A percentile compares a stretch with the other conserved stretches of the same genome.
Conservation (phyloP, 2,888 invertebrate genomes). For the Cryptocheilus praepositus region DNA sequence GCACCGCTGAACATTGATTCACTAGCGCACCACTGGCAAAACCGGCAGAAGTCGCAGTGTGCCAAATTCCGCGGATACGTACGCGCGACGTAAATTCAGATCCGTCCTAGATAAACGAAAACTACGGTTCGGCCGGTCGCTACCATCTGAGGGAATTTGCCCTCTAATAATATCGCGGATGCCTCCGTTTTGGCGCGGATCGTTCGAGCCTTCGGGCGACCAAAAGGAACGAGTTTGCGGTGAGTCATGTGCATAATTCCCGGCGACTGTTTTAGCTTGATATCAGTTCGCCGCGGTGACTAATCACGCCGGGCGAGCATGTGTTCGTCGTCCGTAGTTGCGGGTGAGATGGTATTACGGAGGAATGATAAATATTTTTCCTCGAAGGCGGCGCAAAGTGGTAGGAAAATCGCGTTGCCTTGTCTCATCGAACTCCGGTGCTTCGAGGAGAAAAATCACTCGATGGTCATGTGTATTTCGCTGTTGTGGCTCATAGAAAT, state of each 20-base stretch:
- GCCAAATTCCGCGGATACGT: too few species aligned
- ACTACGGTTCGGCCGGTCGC: neutral
- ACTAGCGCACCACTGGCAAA: neutral
- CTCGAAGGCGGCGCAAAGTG: neutral
- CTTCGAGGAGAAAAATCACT: too few species aligned
- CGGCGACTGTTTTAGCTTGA: constrained; percentile 41
- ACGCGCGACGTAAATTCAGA: too few species aligned
- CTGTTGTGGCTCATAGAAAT: too few species aligned
- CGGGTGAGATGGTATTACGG: constrained; percentile 6
- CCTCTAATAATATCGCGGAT: too few species aligned
- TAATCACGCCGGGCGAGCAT: constrained; percentile 41
- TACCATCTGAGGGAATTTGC: too few species aligned
- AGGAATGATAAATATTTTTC: constrained; percentile 30
- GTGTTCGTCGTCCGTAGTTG: neutral
- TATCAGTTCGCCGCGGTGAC: constrained; percentile 49
- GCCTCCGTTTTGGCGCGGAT: too few species aligned
- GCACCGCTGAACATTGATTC: neutral
- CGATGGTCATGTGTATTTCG: too few species aligned
- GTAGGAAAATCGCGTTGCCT: neutral
- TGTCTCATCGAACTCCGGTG: too few species aligned
- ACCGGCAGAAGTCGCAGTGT: too few species aligned
- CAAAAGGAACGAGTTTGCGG: constrained; percentile 7
- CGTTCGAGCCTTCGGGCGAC: constrained; percentile 9
- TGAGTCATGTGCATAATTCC: constrained; percentile 53
- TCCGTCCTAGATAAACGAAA: too few species aligned